A percentile compares a stretch with the other conserved stretches of the same genome.
Evolutionary conservation across 2,888 invertebrate species (phyloP).

Genomic region (Amphipoea oculea): DNA sequence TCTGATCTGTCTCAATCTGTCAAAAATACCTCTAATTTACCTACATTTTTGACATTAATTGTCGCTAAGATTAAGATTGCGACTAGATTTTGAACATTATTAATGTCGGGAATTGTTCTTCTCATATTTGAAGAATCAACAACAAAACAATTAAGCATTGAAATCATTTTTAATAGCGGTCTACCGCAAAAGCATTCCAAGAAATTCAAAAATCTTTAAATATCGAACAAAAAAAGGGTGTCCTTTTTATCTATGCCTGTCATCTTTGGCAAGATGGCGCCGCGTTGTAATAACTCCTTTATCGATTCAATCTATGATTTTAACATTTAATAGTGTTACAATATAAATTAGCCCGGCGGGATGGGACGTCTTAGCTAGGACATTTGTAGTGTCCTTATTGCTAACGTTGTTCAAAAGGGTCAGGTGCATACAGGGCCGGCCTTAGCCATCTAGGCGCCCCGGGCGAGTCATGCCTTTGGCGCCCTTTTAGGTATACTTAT

Average conservation of each 20-base stretch:
- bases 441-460: too few species aligned
- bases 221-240: constrained; percentile 45
- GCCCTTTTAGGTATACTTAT: too few species aligned
- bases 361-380: not conserved
- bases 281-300: constrained; percentile 27
- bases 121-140: not conserved
- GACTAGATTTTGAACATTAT: too few species aligned
- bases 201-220: constrained; percentile 31
- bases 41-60: too few species aligned
- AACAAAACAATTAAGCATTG: constrained; percentile 3
- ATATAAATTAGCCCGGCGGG: not conserved
- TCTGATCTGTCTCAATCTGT: too few species aligned
- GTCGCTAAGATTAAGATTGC: too few species aligned
- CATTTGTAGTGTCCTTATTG: not conserved
- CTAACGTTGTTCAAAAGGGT: too few species aligned
- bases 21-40: too few species aligned
- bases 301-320: constrained; percentile 23
- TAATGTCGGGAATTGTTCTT: too few species aligned
- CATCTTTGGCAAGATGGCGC: constrained; percentile 62
- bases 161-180: constrained; percentile 21
- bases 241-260: constrained; percentile 55
- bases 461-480: too few species aligned
- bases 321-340: constrained; percentile 4
- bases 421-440: too few species aligned
- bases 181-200: constrained; percentile 48